Base-by-base conservation (phyloP, 2,888 invertebrate genomes). In the Chrysolina oricalcia region DNA sequence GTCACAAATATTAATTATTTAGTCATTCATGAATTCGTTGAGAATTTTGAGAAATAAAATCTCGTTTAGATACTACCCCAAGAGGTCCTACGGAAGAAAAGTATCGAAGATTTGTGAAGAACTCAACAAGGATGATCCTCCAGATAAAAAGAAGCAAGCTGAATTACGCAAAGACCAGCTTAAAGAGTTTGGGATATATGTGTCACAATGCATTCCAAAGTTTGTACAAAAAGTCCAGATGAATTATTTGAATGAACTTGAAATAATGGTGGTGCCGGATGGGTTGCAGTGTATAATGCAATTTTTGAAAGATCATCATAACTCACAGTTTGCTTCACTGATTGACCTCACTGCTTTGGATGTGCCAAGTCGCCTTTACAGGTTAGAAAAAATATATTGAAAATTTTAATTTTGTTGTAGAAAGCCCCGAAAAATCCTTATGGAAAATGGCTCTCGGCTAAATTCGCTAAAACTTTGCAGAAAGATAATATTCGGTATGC, bases 231-330 rank as follows among this genome's bases (percentile, higher is more conserved):
- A 95, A 88, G 95, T 97, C 9, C 98, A 98, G 87, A 88, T 99
- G 43, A 94, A 94, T 6, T 91, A 93, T 71, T 40, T 48, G 0
- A 95, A 97, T 89, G 98, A 98, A 89, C 89, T 98, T 72, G 98
- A 98, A 89, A 90, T 97, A n/a, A 89, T 98, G 59, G 94, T 99
- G 78, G 94, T 93, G 19, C 97, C 98, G 0, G 96, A 97, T 59
- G 99, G 98, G 17, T 92, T 99, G 50, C 88, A 97, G n/a, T 98
- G 98, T 0, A 95, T 96, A 0, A 88, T 98, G 56, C 92, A 95
- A 79, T 99, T 99, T 87, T 90, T 99, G 53, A 98, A 97, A 89
- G 96, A 98, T 87, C 97, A 99, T 87, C 98, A 98, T 85, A 95
- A 95, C 87, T 94, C 95, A 0, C 99, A 99, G 89, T 99, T 98